Percentiles rank a stretch among this genome's conserved stretches.
Evolutionary conservation across 2,797 vertebrate species (phyloP).

Genomic region (Pantherophis alleghaniensis): DNA sequence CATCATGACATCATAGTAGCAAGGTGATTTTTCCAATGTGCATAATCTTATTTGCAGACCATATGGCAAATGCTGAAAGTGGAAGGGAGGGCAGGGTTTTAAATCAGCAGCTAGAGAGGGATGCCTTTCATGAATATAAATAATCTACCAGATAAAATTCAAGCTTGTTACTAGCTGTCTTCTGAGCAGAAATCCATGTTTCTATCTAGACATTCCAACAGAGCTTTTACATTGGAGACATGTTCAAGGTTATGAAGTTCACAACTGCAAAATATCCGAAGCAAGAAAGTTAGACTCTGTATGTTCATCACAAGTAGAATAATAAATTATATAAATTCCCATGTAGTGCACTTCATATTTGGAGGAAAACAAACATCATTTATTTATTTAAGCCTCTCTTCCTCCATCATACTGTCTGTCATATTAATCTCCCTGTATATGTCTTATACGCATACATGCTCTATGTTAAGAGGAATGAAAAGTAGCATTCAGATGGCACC

Average conservation of each 20-base stretch:
- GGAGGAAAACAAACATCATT: not conserved
- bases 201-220: not conserved
- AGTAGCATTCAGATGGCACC: not conserved
- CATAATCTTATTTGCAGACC: conserved; percentile 49
- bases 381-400: not conserved
- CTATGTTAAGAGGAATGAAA: not conserved
- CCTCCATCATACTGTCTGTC: not conserved
- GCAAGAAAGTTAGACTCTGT: not conserved
- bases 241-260: not conserved
- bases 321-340: no score
- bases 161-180: not conserved
- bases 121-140: not conserved
- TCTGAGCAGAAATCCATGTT: not conserved
- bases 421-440: not conserved
- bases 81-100: conserved; percentile 29
- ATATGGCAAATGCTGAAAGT: conserved; percentile 33
- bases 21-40: conserved; percentile 56
- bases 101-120: not conserved
- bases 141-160: not conserved
- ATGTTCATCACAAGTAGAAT: not conserved
- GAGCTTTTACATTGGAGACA: not conserved
- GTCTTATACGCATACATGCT: fast-evolving
- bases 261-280: not conserved
- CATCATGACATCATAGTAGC: conserved; percentile 49
- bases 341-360: no score